Base-by-base conservation (phyloP, 2,113 vertebrate genomes). In the Serilophus lunatus region DNA sequence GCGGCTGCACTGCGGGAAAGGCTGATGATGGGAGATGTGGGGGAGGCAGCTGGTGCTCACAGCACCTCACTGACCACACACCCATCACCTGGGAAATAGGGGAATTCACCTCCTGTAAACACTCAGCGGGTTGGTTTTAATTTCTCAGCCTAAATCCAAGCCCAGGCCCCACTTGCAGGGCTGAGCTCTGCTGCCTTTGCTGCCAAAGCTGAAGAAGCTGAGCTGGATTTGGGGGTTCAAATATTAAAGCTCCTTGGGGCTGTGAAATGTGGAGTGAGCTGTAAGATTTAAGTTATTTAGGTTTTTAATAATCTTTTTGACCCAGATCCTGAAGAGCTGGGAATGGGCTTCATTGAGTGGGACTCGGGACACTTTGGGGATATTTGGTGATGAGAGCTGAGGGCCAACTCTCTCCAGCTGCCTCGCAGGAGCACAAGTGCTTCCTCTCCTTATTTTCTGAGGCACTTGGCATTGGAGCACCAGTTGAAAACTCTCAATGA, bases 251-350 rank as follows among this genome's bases (percentile, higher is more conserved):
- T 65, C 42, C 31, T 8, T 6, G 24, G 47, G 38, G 15, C 36
- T 63, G 1, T 28, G 42, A 77, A 76, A 80, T 18, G 5, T 8
- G 12, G 19, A 13, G 9, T 5, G 7, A 23, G 38, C 0, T 50
- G 8, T 17, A n/a, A 22, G 10, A 29, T 7, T 82, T 33, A 72
- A 53, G 17, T 66, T 3, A 15, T 45, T 82, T 47, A 7, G 50
- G 38, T 74, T 54, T 86, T 29, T 23, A 60, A 50, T 16, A 17
- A 68, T 33, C 7, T 65, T 64, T 57, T 35, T 18, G 20, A 49
- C 13, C 14, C 49, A 33, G 24, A 44, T 78, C 59, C 38, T 53
- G 3, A 49, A 17, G 13, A 71, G 8, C 35, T 65, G 33, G 13
- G 13, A 2, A 9, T 61, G 24, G 25, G n/a, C 28, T 51, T 51